phyloP scores from a whole-genome alignment of 1,140 invertebrate species.

The Mya arenaria region DNA sequence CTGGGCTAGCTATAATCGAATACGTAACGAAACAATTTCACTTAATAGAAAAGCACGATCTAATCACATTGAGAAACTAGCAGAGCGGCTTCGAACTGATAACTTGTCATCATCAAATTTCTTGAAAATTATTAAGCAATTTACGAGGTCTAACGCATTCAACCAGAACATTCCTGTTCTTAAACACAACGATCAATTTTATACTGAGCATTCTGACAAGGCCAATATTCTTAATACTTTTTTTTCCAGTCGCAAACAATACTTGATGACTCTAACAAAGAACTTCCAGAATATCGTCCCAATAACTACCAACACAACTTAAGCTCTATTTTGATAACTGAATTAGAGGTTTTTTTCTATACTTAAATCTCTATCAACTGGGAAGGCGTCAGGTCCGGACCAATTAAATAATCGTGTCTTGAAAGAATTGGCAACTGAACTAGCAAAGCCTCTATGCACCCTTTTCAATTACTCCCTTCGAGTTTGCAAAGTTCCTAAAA shows the following conservation, averaged over 20 bases:
- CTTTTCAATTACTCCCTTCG: neutral
- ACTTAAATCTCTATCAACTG: neutral
- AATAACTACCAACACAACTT: neutral
- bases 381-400: constrained; percentile 28
- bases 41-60: neutral
- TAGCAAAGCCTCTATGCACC: neutral
- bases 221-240: constrained; percentile 13
- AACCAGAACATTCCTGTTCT: neutral
- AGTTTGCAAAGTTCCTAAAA: neutral
- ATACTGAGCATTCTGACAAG: neutral
- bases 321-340: neutral
- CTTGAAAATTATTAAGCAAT: neutral
- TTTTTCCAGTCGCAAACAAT: neutral
- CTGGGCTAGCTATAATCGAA: neutral
- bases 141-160: neutral
- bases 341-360: neutral
- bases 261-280: neutral
- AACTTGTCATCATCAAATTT: neutral
- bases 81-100: neutral
- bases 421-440: neutral
- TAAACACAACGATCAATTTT: neutral
- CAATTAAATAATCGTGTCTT: neutral
- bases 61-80: neutral
- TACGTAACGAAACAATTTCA: neutral
- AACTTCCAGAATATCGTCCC: neutral